Evolutionary conservation across 2,888 invertebrate species (phyloP).

Genomic region (Pristionchus mayeri): DNA sequence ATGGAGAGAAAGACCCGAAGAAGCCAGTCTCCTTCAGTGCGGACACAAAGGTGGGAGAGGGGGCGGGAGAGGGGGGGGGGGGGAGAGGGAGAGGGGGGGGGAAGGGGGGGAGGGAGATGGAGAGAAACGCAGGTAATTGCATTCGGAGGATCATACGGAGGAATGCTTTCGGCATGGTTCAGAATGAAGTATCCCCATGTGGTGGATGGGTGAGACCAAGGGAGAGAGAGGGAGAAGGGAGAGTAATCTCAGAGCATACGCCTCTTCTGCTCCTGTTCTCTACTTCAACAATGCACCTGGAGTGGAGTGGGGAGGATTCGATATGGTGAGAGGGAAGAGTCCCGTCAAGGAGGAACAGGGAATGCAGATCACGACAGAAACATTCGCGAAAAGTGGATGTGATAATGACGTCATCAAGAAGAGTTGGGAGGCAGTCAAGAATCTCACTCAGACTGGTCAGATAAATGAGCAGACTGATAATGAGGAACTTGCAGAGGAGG

Average conservation of each 20-base stretch:
- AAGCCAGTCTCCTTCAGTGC: neutral
- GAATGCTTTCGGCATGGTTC: slow-evolving; percentile 96
- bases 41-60: slow-evolving; percentile 72
- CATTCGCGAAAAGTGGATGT: slow-evolving; percentile 81
- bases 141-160: slow-evolving; percentile 92
- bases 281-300: slow-evolving; percentile 67
- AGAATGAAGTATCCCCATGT: slow-evolving; percentile 94
- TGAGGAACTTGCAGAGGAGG: slow-evolving; percentile 80
- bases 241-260: slow-evolving; percentile 84
- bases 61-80: too few species aligned
- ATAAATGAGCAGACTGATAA: neutral
- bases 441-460: slow-evolving; percentile 80
- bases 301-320: slow-evolving; percentile 77
- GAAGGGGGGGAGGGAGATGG: too few species aligned
- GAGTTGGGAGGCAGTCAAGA: slow-evolving; percentile 85
- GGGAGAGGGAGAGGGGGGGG: too few species aligned
- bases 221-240: neutral
- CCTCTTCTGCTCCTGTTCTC: slow-evolving; percentile 89
- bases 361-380: slow-evolving; percentile 84
- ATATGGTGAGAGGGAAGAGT: slow-evolving; percentile 77
- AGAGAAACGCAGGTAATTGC: slow-evolving; percentile 89
- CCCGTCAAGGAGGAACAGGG: neutral
- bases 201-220: slow-evolving; percentile 82
- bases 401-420: slow-evolving; percentile 82
- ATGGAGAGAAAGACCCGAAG: neutral